Evolutionary conservation across 1,140 invertebrate species (phyloP).

Genomic region (Drosophila erecta): DNA sequence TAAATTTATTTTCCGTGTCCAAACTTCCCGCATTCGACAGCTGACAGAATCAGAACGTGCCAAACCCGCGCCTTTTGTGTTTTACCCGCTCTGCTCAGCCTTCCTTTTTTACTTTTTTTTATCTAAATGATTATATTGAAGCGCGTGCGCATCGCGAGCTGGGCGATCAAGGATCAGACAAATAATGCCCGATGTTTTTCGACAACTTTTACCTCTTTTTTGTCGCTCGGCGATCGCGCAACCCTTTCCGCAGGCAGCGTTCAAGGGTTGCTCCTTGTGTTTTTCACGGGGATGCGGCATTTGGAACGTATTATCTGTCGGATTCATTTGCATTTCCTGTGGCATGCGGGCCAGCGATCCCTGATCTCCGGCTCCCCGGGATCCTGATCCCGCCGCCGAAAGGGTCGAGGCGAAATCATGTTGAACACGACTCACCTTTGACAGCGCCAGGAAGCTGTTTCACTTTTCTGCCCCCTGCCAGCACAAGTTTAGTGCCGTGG

Average conservation of each 20-base stretch:
- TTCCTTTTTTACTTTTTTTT: not conserved
- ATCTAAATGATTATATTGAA: slow-evolving; percentile 26
- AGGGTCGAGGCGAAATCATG: slow-evolving; percentile 69
- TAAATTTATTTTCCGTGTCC: slow-evolving; percentile 14
- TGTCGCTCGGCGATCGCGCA: slow-evolving; percentile 33
- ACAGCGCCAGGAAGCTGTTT: slow-evolving; percentile 43
- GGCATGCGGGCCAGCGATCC: slow-evolving; percentile 40
- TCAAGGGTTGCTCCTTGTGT: slow-evolving; percentile 30
- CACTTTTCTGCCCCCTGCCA: slow-evolving; percentile 10
- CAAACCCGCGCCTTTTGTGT: slow-evolving; percentile 34
- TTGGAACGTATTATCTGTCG: slow-evolving; percentile 64
- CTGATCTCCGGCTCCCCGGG: slow-evolving; percentile 5
- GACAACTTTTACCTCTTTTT: slow-evolving; percentile 79
- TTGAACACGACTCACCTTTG: slow-evolving; percentile 73
- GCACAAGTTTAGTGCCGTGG: slow-evolving; percentile 7
- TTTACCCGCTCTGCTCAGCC: not conserved
- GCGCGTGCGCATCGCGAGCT: slow-evolving; percentile 49
- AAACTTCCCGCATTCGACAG: slow-evolving; percentile 28
- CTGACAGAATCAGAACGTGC: slow-evolving; percentile 48
- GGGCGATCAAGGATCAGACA: slow-evolving; percentile 38
- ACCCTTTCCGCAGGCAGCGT: slow-evolving; percentile 26
- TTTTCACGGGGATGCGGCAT: not conserved
- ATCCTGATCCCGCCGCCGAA: slow-evolving; percentile 24
- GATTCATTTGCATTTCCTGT: slow-evolving; percentile 82
- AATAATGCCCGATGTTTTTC: slow-evolving; percentile 71